Evolutionary conservation across 2,797 vertebrate species (phyloP).

Genomic region (Linurgus olivaceus): DNA sequence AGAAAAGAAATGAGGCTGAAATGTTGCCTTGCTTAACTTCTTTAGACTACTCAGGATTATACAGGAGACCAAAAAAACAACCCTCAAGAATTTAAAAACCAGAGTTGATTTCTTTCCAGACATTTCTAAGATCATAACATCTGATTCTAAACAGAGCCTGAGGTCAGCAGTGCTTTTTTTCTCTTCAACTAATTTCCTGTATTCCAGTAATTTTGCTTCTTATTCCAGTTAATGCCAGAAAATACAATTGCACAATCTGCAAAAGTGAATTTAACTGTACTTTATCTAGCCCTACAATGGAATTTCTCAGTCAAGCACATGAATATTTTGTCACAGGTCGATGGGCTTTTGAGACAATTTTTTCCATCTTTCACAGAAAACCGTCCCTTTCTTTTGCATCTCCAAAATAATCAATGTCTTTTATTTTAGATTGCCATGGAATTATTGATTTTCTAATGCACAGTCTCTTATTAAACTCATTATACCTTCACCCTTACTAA

Average conservation of each 20-base stretch:
- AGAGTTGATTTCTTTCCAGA: background rate
- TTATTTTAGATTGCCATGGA: background rate
- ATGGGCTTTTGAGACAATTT: background rate
- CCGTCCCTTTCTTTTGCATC: background rate
- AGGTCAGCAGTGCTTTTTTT: background rate
- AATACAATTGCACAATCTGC: background rate
- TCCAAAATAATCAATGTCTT: background rate
- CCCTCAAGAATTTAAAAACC: background rate
- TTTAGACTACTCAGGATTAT: background rate
- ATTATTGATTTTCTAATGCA: background rate
- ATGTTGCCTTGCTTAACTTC: background rate
- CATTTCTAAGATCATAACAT: background rate
- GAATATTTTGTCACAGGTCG: background rate
- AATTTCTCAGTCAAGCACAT: background rate
- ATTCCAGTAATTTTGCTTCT: slow-evolving; percentile 34
- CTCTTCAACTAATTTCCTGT: slow-evolving; percentile 18
- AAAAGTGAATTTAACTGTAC: background rate
- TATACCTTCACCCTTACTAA: background rate
- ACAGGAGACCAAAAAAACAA: background rate
- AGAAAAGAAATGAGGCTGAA: background rate
- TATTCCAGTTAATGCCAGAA: slow-evolving; percentile 15
- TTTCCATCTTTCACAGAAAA: background rate
- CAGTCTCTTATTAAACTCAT: background rate
- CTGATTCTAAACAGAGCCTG: background rate
- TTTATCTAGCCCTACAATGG: background rate